Evolutionary conservation across 2,888 invertebrate species (phyloP).

Genomic region (Cephalotes varians): DNA sequence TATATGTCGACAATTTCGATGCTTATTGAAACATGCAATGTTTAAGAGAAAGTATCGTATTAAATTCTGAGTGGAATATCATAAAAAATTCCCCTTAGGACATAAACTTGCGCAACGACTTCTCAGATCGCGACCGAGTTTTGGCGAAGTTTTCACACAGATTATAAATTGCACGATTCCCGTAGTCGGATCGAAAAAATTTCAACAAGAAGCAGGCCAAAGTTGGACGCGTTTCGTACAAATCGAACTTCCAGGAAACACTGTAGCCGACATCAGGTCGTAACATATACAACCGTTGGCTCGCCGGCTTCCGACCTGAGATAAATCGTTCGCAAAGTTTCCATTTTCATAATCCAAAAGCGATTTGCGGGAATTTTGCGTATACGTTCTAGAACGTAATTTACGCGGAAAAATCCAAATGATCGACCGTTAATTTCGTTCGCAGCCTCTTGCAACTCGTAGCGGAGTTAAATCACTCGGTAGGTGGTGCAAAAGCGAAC

Average conservation of each 20-base stretch:
- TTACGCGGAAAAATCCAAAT: constrained; percentile 49
- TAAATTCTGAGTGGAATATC: constrained; percentile 15
- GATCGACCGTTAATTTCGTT: constrained; percentile 53
- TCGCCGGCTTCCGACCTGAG: constrained; percentile 30
- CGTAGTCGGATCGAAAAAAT: constrained; percentile 36
- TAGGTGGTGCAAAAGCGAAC: constrained; percentile 10
- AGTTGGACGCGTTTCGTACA: constrained; percentile 60
- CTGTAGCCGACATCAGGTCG: constrained; percentile 43
- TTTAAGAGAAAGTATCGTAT: constrained; percentile 7
- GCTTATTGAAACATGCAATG: not conserved
- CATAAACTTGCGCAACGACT: constrained; percentile 31
- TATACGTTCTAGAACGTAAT: constrained; percentile 26
- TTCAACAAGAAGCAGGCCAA: constrained; percentile 39
- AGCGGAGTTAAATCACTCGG: constrained; percentile 36
- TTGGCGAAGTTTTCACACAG: constrained; percentile 26
- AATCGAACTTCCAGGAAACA: constrained; percentile 68
- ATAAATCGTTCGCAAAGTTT: constrained; percentile 49
- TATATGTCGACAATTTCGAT: not conserved
- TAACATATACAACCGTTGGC: constrained; percentile 44
- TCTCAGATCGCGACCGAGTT: constrained; percentile 39
- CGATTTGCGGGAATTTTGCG: constrained; percentile 46
- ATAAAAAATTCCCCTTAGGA: constrained; percentile 30
- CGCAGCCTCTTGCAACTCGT: constrained; percentile 40
- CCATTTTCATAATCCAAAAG: constrained; percentile 52
- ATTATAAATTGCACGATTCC: constrained; percentile 47